Conservation (phyloP, 2,113 vertebrate species). For the Antigone vipio region DNA sequence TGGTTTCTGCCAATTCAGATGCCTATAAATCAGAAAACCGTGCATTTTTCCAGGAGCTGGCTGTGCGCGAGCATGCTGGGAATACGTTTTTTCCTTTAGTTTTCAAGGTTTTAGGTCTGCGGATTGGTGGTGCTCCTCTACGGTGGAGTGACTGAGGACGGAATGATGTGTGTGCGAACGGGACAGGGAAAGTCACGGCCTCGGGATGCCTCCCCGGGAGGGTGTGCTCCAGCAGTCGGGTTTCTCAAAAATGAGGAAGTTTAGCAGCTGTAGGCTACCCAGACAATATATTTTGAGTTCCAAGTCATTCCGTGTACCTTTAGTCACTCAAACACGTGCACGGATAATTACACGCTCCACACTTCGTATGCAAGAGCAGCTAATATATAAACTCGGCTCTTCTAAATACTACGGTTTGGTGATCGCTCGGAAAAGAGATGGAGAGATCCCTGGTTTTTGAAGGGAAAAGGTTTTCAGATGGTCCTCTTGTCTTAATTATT, state of each 20-base stretch:
- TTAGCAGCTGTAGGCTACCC: background rate
- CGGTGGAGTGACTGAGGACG: background rate
- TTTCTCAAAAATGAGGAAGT: background rate
- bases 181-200: fast-evolving
- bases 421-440: background rate
- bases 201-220: background rate
- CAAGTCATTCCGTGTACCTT: fast-evolving
- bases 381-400: background rate
- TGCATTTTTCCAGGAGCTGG: background rate
- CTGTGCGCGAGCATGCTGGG: fast-evolving
- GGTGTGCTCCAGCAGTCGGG: background rate
- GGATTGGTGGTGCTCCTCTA: background rate
- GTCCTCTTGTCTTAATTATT: background rate
- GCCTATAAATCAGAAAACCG: background rate
- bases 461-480: background rate
- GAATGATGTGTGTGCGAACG: fast-evolving
- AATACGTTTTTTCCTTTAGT: background rate
- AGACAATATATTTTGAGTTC: background rate
- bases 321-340: background rate
- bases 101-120: background rate
- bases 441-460: background rate
- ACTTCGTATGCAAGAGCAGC: background rate
- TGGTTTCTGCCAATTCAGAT: background rate
- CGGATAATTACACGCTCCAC: background rate
- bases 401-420: fast-evolving